These are phyloP conservation scores for Pogonocherus hispidulus DNA, from an alignment of 2,888 invertebrate species.

Conservation along the genomic window DNA sequence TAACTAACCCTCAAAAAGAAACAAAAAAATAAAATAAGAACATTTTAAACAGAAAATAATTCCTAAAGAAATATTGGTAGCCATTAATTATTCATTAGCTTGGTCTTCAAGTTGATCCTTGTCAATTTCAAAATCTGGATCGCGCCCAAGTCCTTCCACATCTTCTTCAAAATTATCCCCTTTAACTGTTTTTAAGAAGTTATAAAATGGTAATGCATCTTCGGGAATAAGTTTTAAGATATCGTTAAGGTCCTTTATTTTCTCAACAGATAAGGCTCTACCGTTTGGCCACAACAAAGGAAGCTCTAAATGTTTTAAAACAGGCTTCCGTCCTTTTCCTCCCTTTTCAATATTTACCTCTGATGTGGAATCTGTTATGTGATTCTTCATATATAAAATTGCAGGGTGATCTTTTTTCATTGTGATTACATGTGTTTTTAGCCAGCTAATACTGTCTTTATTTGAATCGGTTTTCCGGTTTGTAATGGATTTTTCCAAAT, in stretches of 20 bases:
- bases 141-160: constrained; percentile 20
- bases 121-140: constrained; percentile 24
- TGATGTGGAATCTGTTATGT: constrained; percentile 17
- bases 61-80: no score
- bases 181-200: constrained; percentile 17
- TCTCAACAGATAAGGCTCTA: constrained; percentile 5
- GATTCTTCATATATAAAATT: constrained; percentile 26
- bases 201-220: constrained; percentile 25
- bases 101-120: constrained; percentile 20
- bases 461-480: constrained; percentile 28
- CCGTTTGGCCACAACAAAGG: constrained; percentile 20
- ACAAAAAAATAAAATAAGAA: no score
- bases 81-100: no score
- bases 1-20: no score
- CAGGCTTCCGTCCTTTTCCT: constrained; percentile 24
- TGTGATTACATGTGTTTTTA: constrained; percentile 34
- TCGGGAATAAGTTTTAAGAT: constrained; percentile 16
- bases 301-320: not conserved
- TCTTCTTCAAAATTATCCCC: constrained; percentile 21
- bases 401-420: constrained; percentile 34
- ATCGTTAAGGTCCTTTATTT: constrained; percentile 22
- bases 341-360: constrained; percentile 29
- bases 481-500: constrained; percentile 36
- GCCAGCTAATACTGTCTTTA: constrained; percentile 42
- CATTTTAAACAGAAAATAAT: no score